Evolutionary conservation across 1,140 invertebrate species (phyloP).

Genomic region (Procambarus virginalis): DNA sequence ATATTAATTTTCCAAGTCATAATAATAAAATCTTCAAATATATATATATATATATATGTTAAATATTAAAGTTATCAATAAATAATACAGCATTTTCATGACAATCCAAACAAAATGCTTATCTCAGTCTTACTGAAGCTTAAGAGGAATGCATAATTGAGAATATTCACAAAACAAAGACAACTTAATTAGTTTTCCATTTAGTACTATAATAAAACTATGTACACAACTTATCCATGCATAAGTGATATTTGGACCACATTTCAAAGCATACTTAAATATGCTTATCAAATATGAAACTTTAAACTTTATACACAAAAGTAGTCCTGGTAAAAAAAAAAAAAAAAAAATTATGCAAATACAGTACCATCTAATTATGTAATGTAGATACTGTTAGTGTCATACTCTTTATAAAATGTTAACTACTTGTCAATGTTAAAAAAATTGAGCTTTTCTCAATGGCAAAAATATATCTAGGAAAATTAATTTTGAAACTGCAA

Average conservation of each 20-base stretch:
- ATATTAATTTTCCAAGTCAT: neutral
- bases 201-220: neutral
- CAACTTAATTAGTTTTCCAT: neutral
- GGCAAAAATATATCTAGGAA: conserved; percentile 44
- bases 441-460: conserved; percentile 3
- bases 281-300: neutral
- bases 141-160: conserved; percentile 29
- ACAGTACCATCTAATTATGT: conserved; percentile 16
- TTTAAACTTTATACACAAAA: conserved; percentile 3
- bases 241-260: neutral
- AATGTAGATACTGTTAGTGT: conserved; percentile 19
- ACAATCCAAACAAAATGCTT: neutral
- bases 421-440: conserved; percentile 17
- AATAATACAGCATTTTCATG: neutral
- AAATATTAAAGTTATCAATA: neutral
- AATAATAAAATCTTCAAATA: neutral
- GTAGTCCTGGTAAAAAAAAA: neutral
- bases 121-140: conserved; percentile 1
- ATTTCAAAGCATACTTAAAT: neutral
- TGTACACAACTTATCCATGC: neutral
- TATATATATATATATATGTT: conserved; percentile 20
- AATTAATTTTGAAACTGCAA: neutral
- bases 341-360: conserved; percentile 10
- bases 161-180: neutral
- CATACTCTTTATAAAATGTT: conserved; percentile 40